These are phyloP conservation scores for Mesitornis unicolor DNA, from an alignment of 2,113 vertebrate genomes.

Conservation along the genomic window DNA sequence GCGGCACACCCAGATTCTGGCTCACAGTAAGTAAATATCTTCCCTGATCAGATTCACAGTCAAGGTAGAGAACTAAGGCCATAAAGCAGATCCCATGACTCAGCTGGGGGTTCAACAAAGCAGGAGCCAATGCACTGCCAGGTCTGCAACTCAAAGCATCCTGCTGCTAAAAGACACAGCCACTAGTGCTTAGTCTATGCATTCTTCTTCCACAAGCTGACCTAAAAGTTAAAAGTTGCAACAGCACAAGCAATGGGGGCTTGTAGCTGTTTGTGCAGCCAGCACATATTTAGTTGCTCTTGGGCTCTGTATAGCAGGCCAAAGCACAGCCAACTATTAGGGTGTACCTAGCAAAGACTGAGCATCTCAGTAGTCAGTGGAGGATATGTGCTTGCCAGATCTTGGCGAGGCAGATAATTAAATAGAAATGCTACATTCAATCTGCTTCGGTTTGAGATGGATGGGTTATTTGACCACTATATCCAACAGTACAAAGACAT, in stretches of 20 bases:
- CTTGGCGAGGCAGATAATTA: not conserved
- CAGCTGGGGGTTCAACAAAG: not conserved
- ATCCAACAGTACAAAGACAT: not conserved
- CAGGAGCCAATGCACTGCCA: not conserved
- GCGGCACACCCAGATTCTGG: not conserved
- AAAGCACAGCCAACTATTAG: not conserved
- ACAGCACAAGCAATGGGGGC: not conserved
- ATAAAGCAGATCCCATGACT: not conserved
- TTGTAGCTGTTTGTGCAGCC: not conserved
- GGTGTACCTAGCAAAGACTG: not conserved
- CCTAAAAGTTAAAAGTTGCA: not conserved
- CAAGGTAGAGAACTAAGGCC: not conserved
- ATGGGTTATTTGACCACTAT: not conserved
- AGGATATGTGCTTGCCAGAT: not conserved
- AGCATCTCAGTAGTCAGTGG: not conserved
- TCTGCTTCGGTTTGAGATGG: not conserved
- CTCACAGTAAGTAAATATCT: not conserved
- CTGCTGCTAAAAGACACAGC: not conserved
- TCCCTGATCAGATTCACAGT: not conserved
- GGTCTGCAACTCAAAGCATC: not conserved
- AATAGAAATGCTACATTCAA: not conserved
- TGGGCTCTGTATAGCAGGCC: not conserved
- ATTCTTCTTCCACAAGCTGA: not conserved
- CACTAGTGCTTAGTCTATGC: fast-evolving
- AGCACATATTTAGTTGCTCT: not conserved